phyloP scores from a whole-genome alignment of 2,113 vertebrate genomes.

The Microtus ochrogaster region DNA sequence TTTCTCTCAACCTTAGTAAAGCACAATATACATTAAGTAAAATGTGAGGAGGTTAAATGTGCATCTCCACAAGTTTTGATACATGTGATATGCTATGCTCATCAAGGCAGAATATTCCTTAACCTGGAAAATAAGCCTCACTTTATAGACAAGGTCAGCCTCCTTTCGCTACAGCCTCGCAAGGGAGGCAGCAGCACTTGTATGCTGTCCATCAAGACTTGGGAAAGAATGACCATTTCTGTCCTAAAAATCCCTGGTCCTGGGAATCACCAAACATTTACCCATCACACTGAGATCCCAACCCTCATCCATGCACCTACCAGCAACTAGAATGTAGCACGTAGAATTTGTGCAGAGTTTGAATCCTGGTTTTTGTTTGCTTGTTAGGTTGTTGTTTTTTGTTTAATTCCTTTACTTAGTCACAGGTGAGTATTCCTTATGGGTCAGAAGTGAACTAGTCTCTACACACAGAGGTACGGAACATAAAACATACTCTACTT shows the following conservation, averaged over 20 bases:
- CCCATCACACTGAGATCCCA: no score
- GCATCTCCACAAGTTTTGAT: not conserved
- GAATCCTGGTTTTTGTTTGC: not conserved
- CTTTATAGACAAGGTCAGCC: not conserved
- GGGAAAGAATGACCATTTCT: not conserved
- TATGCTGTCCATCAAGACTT: not conserved
- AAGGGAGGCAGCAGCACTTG: not conserved
- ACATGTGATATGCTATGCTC: not conserved
- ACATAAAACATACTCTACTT: not conserved
- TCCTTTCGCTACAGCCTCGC: fast-evolving
- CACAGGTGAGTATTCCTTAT: not conserved
- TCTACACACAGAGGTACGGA: not conserved
- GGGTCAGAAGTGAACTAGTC: not conserved
- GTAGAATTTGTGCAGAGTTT: not conserved
- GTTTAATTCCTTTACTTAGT: not conserved
- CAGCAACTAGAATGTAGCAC: not conserved
- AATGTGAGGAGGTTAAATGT: not conserved
- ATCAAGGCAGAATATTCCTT: not conserved
- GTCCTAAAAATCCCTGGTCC: not conserved
- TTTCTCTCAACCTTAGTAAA: not conserved
- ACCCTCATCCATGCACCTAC: fast-evolving
- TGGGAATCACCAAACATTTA: not conserved
- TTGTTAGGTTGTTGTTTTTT: not conserved
- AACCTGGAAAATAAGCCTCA: not conserved
- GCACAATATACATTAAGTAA: not conserved